phyloP scores from a whole-genome alignment of 2,888 invertebrate genomes.

The Hoplodrina ambigua region DNA sequence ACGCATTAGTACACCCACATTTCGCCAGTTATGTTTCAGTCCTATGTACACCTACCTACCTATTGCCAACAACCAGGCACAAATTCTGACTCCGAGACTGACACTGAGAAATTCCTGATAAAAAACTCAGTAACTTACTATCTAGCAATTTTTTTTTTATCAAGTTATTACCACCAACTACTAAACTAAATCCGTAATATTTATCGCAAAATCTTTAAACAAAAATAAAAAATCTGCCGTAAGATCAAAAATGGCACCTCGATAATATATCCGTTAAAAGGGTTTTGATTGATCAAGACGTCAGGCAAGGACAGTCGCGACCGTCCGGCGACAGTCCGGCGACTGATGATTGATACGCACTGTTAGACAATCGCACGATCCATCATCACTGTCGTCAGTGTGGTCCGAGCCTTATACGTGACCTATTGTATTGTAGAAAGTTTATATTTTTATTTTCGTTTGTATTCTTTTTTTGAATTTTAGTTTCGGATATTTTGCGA shows the following conservation, averaged over 20 bases:
- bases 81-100: too few species aligned
- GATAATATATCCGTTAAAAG: slow-evolving; percentile 72
- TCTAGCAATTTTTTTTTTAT: too few species aligned
- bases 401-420: slow-evolving; percentile 68
- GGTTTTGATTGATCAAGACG: slow-evolving; percentile 78
- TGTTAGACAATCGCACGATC: slow-evolving; percentile 76
- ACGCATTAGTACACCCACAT: too few species aligned
- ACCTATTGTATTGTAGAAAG: slow-evolving; percentile 66
- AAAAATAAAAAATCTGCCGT: slow-evolving; percentile 38
- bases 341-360: slow-evolving; percentile 76
- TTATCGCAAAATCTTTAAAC: slow-evolving; percentile 37
- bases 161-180: too few species aligned
- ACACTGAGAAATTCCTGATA: too few species aligned
- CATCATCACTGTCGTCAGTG: slow-evolving; percentile 73
- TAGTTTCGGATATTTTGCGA: slow-evolving; percentile 20
- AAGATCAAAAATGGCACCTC: slow-evolving; percentile 60
- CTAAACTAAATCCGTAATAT: slow-evolving; percentile 5
- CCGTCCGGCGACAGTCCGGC: slow-evolving; percentile 65
- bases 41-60: too few species aligned
- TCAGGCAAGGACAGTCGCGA: slow-evolving; percentile 65
- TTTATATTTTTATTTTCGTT: slow-evolving; percentile 42
- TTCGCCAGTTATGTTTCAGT: too few species aligned
- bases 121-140: too few species aligned
- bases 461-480: slow-evolving; percentile 22
- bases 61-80: too few species aligned